Evolutionary conservation across 2,113 vertebrate genomes (phyloP).

Genomic region (Glaucidium brasilianum): DNA sequence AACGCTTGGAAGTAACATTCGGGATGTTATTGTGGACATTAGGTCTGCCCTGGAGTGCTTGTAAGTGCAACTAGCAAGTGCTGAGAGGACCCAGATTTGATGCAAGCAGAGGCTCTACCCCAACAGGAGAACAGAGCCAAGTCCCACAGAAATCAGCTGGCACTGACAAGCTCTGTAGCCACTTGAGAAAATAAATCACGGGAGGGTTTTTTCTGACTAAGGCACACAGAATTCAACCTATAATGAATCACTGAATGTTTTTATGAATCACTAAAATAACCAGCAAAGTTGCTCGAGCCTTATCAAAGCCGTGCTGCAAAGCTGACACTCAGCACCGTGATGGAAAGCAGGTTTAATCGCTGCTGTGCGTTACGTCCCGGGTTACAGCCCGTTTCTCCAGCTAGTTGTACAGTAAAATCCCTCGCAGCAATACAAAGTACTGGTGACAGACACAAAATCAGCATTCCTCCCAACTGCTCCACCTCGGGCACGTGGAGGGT

Average conservation of each 20-base stretch:
- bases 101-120: background rate
- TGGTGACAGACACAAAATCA: background rate
- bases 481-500: background rate
- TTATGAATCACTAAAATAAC: constrained; percentile 13
- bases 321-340: background rate
- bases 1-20: fast-evolving
- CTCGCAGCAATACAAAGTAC: no score
- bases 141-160: background rate
- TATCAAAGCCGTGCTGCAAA: background rate
- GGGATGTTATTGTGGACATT: fast-evolving
- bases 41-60: background rate
- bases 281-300: background rate
- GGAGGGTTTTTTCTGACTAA: background rate
- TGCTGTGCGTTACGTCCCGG: fast-evolving
- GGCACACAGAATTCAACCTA: background rate
- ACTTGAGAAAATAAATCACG: background rate
- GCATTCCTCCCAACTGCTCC: background rate
- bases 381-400: background rate
- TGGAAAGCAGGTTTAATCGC: background rate
- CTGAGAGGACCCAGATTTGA: background rate
- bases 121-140: background rate
- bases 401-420: background rate
- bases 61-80: background rate
- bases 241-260: background rate
- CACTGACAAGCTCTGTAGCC: background rate